Base-by-base conservation (phyloP, 2,113 vertebrate genomes). In the Carassius auratus region DNA sequence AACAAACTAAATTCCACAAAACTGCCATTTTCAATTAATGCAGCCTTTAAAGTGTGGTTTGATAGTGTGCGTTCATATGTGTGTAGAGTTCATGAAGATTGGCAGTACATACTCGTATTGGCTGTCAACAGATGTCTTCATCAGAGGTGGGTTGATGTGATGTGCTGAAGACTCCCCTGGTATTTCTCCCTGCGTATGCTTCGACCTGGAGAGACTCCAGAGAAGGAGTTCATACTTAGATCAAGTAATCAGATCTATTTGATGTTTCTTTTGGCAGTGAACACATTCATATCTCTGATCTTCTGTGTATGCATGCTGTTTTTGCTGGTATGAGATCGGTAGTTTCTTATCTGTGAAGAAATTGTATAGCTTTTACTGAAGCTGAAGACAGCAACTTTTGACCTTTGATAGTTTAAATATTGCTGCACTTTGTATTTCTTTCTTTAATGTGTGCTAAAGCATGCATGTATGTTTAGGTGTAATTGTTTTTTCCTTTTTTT, bases 161-260 rank as follows among this genome's bases (percentile, higher is more conserved):
- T 48, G 30, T 64, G 38, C n/a, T 80, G 21, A 80, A 80, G n/a
- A 48, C 59, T 80, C 59, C 38, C 59, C 15, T 80, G 77, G 57
- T 80, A 64, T 64, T 80, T 45, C 36, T 62, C 59, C 2, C 1
- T 64, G 7, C 7, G 1, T 80, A n/a, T 64, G 59, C 14, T 62
- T 80, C 45, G 12, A 80, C 77, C 30, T 80, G 78, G 59, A 80
- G 45, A 64, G n/a, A 2, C 59, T 80, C 38, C 77, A 80, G 36
- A 80, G 59, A 14, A 80, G 38, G 59, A 80, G 82, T 52, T 84
- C 55, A 62, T 48, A 84, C 76, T 76, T 62, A 75, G 55, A 74
- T 30, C 52, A 57, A 76, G 50, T 59, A 48, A 74, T 84, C 82
- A 76, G 82, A 76, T 64, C 71, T 76, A 17, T 84, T 62, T 21